These are phyloP conservation scores for Andrena hattorfiana DNA, from an alignment of 2,888 invertebrate genomes.

Conservation along the genomic window DNA sequence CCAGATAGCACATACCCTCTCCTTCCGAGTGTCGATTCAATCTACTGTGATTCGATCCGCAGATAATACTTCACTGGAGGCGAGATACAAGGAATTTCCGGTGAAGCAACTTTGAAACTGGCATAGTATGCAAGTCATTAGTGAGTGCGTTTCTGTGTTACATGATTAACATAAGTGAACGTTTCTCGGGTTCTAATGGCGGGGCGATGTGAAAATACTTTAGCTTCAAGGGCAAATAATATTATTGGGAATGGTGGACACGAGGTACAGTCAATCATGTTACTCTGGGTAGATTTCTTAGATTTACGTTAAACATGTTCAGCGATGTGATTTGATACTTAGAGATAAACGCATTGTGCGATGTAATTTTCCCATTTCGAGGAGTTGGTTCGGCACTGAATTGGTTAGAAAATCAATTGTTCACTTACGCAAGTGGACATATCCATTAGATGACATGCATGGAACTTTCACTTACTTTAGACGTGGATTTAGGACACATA, in stretches of 20 bases:
- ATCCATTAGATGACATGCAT: no score
- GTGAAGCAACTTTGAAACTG: slow-evolving; percentile 4
- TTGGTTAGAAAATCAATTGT: no score
- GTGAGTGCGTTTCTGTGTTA: neutral
- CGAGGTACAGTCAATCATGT: neutral
- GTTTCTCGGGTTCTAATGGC: slow-evolving; percentile 19
- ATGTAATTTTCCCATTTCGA: no score
- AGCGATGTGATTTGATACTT: neutral
- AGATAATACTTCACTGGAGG: neutral
- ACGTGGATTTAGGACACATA: no score
- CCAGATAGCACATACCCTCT: slow-evolving; percentile 20
- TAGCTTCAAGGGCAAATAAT: no score
- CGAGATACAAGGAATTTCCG: neutral
- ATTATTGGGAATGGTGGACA: neutral
- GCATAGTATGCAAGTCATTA: neutral
- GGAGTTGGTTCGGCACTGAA: no score
- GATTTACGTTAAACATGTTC: neutral
- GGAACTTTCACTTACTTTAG: no score
- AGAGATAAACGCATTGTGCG: no score
- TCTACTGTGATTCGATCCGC: neutral
- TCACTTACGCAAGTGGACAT: no score
- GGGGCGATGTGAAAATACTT: neutral
- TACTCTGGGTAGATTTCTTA: neutral
- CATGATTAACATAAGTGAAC: slow-evolving; percentile 24
- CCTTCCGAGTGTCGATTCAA: neutral